phyloP scores from a whole-genome alignment of 2,888 invertebrate species.

The Alloplasta piceator region DNA sequence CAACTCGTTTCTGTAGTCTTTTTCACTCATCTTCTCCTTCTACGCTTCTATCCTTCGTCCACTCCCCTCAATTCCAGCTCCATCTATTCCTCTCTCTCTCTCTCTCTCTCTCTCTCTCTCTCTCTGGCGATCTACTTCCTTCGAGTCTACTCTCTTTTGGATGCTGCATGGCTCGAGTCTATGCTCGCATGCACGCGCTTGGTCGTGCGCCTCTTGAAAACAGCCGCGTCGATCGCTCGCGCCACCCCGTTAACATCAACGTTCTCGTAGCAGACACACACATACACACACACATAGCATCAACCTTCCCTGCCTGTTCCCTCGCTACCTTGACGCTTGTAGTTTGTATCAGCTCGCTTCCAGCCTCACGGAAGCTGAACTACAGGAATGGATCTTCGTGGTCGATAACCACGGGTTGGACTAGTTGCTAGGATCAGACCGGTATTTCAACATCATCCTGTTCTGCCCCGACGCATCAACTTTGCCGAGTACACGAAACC shows the following conservation, averaged over 20 bases:
- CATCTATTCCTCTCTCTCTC: not conserved
- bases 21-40: slow-evolving; percentile 32
- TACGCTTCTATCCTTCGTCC: slow-evolving; percentile 6
- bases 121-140: not conserved
- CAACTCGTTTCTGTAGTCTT: slow-evolving; percentile 17
- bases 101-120: slow-evolving; percentile 5
- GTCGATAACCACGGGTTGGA: slow-evolving; percentile 64
- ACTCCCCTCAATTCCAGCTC: not conserved
- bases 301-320: not conserved
- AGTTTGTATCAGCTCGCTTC: slow-evolving; percentile 50
- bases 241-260: slow-evolving; percentile 47
- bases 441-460: slow-evolving; percentile 65
- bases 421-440: slow-evolving; percentile 65
- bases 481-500: slow-evolving; percentile 53
- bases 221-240: slow-evolving; percentile 37
- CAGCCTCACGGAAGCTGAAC: slow-evolving; percentile 65
- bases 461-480: slow-evolving; percentile 57
- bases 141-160: not conserved
- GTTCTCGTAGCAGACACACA: slow-evolving; percentile 10
- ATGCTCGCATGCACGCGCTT: slow-evolving; percentile 53
- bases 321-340: slow-evolving; percentile 12
- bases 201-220: slow-evolving; percentile 43
- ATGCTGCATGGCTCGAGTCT: slow-evolving; percentile 1
- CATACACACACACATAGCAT: not conserved
- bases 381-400: slow-evolving; percentile 55